phyloP scores from a whole-genome alignment of 2,888 invertebrate species.

The Lasiommata megera region DNA sequence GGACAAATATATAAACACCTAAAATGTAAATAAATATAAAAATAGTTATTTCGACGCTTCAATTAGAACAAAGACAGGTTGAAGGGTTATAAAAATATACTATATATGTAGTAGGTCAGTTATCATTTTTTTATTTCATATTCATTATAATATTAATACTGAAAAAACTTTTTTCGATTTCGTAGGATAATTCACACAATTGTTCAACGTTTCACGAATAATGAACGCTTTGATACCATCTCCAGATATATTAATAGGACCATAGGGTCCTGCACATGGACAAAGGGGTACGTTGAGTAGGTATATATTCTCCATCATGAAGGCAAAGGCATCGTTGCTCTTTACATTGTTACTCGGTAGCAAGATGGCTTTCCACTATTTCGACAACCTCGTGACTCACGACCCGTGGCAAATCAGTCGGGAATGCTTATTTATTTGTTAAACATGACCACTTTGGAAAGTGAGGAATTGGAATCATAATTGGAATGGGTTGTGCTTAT shows the following conservation, averaged over 20 bases:
- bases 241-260: neutral
- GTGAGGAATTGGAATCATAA: slow-evolving; percentile 27
- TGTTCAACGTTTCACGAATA: too few species aligned
- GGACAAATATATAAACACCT: too few species aligned
- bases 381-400: slow-evolving; percentile 75
- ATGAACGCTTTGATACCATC: too few species aligned
- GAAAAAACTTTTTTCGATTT: too few species aligned
- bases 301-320: neutral
- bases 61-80: too few species aligned
- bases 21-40: too few species aligned
- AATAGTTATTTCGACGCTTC: too few species aligned
- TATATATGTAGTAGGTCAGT: too few species aligned
- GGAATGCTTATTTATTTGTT: slow-evolving; percentile 71
- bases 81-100: too few species aligned
- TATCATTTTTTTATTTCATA: too few species aligned
- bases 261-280: neutral
- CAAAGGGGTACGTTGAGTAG: neutral
- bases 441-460: slow-evolving; percentile 45
- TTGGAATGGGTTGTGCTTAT: slow-evolving; percentile 21
- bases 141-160: too few species aligned
- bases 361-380: slow-evolving; percentile 49
- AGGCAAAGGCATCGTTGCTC: neutral
- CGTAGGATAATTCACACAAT: too few species aligned
- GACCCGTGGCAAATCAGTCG: slow-evolving; percentile 65
- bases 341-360: slow-evolving; percentile 46